Evolutionary conservation across 2,888 invertebrate genomes (phyloP), one percentile per base, ranked within the genome.

Genomic region (Ypsolopha scabrella): DNA sequence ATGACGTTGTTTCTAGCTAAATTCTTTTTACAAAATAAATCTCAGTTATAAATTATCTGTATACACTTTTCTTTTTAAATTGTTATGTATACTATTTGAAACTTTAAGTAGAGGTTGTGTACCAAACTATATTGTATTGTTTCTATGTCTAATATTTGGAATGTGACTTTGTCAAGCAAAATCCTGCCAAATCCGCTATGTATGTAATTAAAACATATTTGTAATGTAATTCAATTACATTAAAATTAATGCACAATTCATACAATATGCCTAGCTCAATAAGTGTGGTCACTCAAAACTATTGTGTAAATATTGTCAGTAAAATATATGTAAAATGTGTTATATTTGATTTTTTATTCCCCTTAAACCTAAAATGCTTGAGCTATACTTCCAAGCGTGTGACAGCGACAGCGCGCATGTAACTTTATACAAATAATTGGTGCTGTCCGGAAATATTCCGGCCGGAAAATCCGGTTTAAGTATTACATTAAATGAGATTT

Each of bases 281-380:
- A 85, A 83, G 81, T 85, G 81, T 82, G 80, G 81, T 82, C 83
- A 86, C 83, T 78, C 47, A 70, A 77, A 80, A 75, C 70, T 71
- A 79, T 77, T 80, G 72, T 86, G 86, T 86, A 86, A 82, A 86
- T 86, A 86, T 81, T 79, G 71, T 81, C 80, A 76, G 77, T 85
- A 81, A 85, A 80, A 82, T 85, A 85, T 76, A 83, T 83, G 82
- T 83, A 81, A 85, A 85, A 81, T 73, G 79, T 81, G 83, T 82
- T 81, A 79, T 67, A 13, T 9, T 51, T 13, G 11, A 9, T 10
- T 36, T 62, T 65, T 57, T 61, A 63, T 63, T 63, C 55, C n/a
- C 65, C 70, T 63, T 59, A 59, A 56, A 13, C 37, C 13, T 39
- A 11, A 33, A 24, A 3, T 24, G 24, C 24, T 3, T 24, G 24